phyloP scores from a whole-genome alignment of 2,888 invertebrate species.

The Spilarctia lutea region DNA sequence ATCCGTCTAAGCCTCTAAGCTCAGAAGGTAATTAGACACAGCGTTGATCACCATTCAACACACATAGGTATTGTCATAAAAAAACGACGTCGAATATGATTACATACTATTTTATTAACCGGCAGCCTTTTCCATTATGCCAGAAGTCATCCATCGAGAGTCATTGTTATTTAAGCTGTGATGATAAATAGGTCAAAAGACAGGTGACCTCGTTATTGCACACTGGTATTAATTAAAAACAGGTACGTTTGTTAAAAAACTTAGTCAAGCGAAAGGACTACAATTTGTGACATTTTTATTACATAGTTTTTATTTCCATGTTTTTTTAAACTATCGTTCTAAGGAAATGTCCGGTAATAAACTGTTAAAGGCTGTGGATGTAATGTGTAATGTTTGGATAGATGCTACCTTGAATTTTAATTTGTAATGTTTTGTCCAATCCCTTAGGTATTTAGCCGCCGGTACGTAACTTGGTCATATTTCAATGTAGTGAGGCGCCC shows the following conservation, averaged over 20 bases:
- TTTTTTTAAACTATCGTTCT: no score
- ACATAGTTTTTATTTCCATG: neutral
- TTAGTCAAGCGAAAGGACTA: neutral
- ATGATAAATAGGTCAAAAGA: conserved; percentile 1
- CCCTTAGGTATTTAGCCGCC: no score
- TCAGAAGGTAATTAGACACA: neutral
- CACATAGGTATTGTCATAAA: neutral
- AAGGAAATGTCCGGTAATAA: no score
- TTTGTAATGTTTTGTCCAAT: no score
- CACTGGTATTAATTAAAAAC: neutral
- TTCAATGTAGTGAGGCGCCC: no score
- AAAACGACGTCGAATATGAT: neutral
- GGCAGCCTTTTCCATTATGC: neutral
- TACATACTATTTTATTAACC: neutral
- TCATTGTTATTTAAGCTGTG: neutral
- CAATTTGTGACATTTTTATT: neutral
- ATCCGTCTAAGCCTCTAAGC: neutral
- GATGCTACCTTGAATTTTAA: neutral
- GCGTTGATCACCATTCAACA: no score
- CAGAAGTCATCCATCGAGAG: neutral
- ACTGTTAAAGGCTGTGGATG: no score
- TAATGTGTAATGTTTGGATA: no score
- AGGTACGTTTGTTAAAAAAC: neutral
- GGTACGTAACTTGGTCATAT: no score
- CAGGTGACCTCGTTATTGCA: neutral